Evolutionary conservation across 2,797 vertebrate species (phyloP), one percentile per base, ranked within the genome.

Genomic region (Enteromius thamalakanensis): DNA sequence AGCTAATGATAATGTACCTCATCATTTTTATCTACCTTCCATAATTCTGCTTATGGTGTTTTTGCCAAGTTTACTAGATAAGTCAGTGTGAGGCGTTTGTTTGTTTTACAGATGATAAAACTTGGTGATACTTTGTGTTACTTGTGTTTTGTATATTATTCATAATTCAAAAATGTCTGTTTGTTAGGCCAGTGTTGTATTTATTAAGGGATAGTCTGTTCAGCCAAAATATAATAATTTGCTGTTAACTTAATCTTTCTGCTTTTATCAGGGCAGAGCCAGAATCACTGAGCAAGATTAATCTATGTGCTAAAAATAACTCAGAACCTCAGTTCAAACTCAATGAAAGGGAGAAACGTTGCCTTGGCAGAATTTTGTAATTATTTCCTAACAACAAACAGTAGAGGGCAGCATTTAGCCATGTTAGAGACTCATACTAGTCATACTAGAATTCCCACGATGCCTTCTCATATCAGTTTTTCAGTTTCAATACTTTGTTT

Each of bases 401-500:
- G 40, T 87, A 91, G 94, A 90, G 92, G 93, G 93, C 93, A 94
- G 91, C 90, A 93, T 85, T 91, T 84, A 77, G 88, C 92, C 90
- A 89, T 88, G 88, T 90, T 86, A 37, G 84, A 88, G 88, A 87
- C 86, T 85, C 40, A 12, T 45, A 3, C 42, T 42, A n/a, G 19
- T 42, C 34, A 10, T 1, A 55, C 2, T 40, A n/a, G 40, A 62
- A 26, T 2, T 78, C 53, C 10, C 72, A 32, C 2, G 34, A 67
- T 29, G 29, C n/a, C 7, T 32, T 72, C n/a, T 21, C 19, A 58
- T 64, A 64, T 64, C 12, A 29, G 14, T 17, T 15, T 5, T 5
- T 26, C 12, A 14, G 19, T 55, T 9, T 51, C 14, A 1, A 4
- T 29, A 21, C 6, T 80, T 80, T 37, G 2, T 11, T 72, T 64